phyloP scores from a whole-genome alignment of 1,140 invertebrate genomes.

The Ylistrum balloti region DNA sequence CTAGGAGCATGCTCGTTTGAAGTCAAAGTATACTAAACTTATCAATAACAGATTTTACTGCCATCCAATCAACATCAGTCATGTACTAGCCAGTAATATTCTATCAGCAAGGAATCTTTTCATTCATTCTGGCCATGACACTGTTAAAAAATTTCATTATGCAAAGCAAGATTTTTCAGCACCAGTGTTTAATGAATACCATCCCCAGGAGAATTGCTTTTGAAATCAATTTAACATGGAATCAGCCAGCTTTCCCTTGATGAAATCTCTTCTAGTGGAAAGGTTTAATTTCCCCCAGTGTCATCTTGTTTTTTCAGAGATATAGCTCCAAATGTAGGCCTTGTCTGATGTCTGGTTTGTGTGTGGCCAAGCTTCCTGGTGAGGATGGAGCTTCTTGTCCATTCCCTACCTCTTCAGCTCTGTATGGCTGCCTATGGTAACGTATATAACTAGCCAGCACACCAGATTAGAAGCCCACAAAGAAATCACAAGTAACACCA shows the following conservation, averaged over 20 bases:
- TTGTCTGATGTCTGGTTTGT: not conserved
- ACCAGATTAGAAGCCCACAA: not conserved
- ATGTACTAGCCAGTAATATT: not conserved
- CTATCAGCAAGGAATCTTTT: not conserved
- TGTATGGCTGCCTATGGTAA: not conserved
- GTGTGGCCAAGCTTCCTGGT: too few species aligned
- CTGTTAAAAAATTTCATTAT: constrained; percentile 1
- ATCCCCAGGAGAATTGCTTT: not conserved
- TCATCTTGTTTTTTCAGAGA: not conserved
- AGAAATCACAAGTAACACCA: not conserved
- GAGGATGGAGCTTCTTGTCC: not conserved
- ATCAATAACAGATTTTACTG: not conserved
- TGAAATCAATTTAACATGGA: constrained; percentile 1
- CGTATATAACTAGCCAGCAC: not conserved
- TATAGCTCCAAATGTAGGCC: not conserved
- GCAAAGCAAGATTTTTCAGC: not conserved
- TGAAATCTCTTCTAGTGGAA: not conserved
- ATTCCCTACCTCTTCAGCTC: not conserved
- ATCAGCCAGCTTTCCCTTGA: not conserved
- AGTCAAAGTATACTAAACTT: not conserved
- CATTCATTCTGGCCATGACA: not conserved
- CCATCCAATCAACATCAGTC: not conserved
- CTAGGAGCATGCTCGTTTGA: not conserved
- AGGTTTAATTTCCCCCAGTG: not conserved
- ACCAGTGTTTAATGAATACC: not conserved